A percentile compares a stretch with the other conserved stretches of the same genome.
phyloP scores from a whole-genome alignment of 2,797 vertebrate genomes.

The Chrysolophus pictus region DNA sequence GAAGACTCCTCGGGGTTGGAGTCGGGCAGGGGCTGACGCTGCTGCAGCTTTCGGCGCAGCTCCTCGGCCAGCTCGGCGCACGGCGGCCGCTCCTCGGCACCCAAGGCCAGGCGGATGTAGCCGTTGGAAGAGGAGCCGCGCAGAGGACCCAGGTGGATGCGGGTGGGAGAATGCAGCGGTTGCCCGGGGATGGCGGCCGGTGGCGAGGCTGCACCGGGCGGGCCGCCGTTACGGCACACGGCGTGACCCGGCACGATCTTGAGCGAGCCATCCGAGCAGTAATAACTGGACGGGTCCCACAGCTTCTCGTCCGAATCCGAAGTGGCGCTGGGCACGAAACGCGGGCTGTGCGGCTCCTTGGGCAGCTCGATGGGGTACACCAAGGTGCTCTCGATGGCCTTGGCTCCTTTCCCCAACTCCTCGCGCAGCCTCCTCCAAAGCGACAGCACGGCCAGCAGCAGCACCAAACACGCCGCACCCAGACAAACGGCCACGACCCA shows the following conservation, averaged over 20 bases:
- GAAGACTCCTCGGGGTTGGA: slow-evolving; percentile 98
- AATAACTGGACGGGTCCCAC: slow-evolving; percentile 95
- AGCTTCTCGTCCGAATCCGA: slow-evolving; percentile 92
- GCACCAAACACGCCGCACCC: slow-evolving; percentile 87
- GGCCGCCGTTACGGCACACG: slow-evolving; percentile 81
- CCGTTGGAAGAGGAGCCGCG: slow-evolving; percentile 92
- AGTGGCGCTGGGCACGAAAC: slow-evolving; percentile 89
- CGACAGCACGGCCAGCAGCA: slow-evolving; percentile 89
- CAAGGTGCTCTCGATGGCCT: slow-evolving; percentile 91
- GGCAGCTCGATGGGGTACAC: slow-evolving; percentile 94
- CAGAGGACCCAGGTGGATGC: slow-evolving; percentile 92
- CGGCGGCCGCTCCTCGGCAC: slow-evolving; percentile 89
- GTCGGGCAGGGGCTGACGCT: slow-evolving; percentile 92
- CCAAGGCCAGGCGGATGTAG: slow-evolving; percentile 93
- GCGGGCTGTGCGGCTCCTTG: slow-evolving; percentile 87
- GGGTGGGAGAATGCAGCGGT: slow-evolving; percentile 91
- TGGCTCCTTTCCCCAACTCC: slow-evolving; percentile 89
- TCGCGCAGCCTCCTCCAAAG: slow-evolving; percentile 89
- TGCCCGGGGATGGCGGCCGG: slow-evolving; percentile 42
- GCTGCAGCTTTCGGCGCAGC: slow-evolving; percentile 93
- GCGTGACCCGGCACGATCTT: slow-evolving; percentile 97
- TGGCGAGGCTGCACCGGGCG: background rate
- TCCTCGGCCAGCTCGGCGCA: slow-evolving; percentile 93
- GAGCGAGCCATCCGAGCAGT: slow-evolving; percentile 94
- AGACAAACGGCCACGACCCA: slow-evolving; percentile 94